Base-by-base conservation (phyloP, 2,113 vertebrate genomes). In the human region DNA sequence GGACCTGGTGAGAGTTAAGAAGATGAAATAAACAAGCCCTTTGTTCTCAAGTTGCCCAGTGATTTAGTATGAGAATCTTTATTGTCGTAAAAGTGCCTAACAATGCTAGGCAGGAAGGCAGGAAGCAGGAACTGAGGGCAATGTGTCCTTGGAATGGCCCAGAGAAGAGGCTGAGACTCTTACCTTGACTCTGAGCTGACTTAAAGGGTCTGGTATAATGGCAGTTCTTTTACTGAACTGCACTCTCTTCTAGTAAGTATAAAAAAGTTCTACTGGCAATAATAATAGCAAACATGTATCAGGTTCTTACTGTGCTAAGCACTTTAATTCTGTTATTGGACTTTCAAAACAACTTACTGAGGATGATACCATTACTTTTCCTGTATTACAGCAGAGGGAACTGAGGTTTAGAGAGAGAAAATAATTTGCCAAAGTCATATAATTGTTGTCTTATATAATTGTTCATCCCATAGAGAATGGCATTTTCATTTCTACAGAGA, bases 401-500 rank as follows among this genome's bases (percentile, higher is more conserved):
- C 11, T 73, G 70, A 93, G 10, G 61, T 93, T 94, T 59, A 48
- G 2, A 85, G 68, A 55, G 27, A 92, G 52, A 93, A 92, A 75
- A 68, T 79, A 52, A 89, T 23, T 93, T 94, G 40, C 22, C 64
- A 66, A 83, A 79, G 13, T 86, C 86, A 83, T 68, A 40, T 68
- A 40, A 57, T 94, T 83, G 35, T 94, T 87, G 64, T 30, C 22
- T 57, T 27, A 45, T 81, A 27, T 79, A 73, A 68, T 30, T 64
- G 3, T 87, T 87, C 32, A 55, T 89, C 55, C 35, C 13, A 43
- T n/a, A 73, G 70, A 94, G 57, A 80, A 72, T 8, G 48, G 27
- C 18, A 38, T 72, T 93, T 90, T 96, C n/a, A 23, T 96, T 96
- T 97, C 73, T 61, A 38, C 45, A 91, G 40, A 73, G n/a, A 55